These are phyloP conservation scores for Grammomys surdaster DNA, from an alignment of 2,113 vertebrate species.

Conservation along the genomic window DNA sequence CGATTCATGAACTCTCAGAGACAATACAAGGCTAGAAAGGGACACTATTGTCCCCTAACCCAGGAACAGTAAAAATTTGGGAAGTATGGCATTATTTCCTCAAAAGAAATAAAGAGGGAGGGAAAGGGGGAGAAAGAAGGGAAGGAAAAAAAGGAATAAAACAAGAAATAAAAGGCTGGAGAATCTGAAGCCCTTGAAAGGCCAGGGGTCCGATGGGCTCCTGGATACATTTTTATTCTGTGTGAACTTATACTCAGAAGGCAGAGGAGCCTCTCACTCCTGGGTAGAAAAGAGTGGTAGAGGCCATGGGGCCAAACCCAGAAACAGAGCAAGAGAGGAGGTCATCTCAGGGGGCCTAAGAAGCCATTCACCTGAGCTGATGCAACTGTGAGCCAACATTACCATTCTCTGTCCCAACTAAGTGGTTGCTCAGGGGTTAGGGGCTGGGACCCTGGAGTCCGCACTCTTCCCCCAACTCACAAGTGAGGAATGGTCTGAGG, in stretches of 20 bases:
- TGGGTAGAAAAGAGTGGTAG: neutral
- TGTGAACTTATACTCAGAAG: neutral
- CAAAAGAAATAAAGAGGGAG: neutral
- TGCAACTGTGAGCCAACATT: slow-evolving; percentile 65
- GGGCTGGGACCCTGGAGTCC: slow-evolving; percentile 49
- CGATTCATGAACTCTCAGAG: neutral
- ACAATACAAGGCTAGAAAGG: neutral
- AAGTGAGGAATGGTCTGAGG: neutral
- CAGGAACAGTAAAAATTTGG: neutral
- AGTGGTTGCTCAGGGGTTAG: neutral
- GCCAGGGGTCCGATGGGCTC: neutral
- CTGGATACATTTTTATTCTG: neutral
- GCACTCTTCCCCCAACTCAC: neutral
- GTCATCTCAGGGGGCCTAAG: slow-evolving; percentile 60
- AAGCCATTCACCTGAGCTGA: slow-evolving; percentile 48
- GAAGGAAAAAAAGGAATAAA: neutral
- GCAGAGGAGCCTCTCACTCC: neutral
- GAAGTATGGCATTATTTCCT: neutral
- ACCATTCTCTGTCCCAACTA: neutral
- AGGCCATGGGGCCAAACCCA: neutral
- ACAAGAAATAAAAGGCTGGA: neutral
- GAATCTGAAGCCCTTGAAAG: neutral
- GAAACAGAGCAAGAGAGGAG: neutral
- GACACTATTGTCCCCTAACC: neutral
- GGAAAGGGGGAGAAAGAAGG: accelerated